A percentile compares a stretch with the other conserved stretches of the same genome.
Evolutionary conservation across 1,140 invertebrate genomes (phyloP).

Genomic region (Adoxophyes honmai): DNA sequence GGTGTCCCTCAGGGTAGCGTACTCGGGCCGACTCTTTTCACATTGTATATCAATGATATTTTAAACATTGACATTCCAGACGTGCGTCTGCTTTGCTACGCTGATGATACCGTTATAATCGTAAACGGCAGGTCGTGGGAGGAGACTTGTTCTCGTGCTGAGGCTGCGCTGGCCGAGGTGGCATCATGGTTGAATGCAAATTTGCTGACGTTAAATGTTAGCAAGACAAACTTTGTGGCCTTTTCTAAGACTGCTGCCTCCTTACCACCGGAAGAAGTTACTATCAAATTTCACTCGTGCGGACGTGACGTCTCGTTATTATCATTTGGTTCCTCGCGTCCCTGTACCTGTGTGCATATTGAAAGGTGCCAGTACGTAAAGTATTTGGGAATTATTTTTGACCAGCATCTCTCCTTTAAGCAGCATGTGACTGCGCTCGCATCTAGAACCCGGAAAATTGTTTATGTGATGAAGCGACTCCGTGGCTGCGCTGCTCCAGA

Average conservation of each 20-base stretch:
- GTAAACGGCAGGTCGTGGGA: neutral
- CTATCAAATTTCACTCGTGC: neutral
- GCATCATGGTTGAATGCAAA: neutral
- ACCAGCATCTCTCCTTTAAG: neutral
- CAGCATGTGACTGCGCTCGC: neutral
- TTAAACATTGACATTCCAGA: neutral
- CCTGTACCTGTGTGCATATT: neutral
- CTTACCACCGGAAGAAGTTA: neutral
- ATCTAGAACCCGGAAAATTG: neutral
- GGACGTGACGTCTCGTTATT: too few relatives aligned
- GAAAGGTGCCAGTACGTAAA: neutral
- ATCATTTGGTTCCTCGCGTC: neutral
- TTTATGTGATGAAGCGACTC: neutral
- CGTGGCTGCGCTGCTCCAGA: neutral
- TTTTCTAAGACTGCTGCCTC: neutral
- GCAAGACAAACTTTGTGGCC: conserved; percentile 6
- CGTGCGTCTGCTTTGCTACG: conserved; percentile 1
- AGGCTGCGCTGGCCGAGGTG: neutral
- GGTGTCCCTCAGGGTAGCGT: conserved; percentile 18
- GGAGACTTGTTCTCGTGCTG: neutral
- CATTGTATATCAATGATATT: conserved; percentile 12
- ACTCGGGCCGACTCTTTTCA: conserved; percentile 12
- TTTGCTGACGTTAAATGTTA: conserved; percentile 4
- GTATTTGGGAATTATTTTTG: neutral
- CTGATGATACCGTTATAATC: conserved; percentile 12